A percentile compares a stretch with the other conserved stretches of the same genome.
Conservation (phyloP, 2,797 vertebrate species). For the Spheniscus humboldti region DNA sequence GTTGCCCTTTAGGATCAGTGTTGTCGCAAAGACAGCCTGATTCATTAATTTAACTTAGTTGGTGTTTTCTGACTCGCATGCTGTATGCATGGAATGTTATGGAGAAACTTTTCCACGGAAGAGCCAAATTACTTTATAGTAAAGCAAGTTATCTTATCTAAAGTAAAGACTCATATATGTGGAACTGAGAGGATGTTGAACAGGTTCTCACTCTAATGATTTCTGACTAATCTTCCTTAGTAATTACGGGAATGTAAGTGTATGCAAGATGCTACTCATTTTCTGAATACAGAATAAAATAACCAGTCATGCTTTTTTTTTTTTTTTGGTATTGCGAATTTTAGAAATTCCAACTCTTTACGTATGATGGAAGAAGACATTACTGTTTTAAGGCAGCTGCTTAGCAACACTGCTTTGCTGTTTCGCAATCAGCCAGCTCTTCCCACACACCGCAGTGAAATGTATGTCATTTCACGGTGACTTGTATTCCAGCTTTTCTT, state of each 20-base stretch:
- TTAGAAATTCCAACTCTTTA: not conserved
- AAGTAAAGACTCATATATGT: not conserved
- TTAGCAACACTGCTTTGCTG: slow-evolving; percentile 52
- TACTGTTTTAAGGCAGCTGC: slow-evolving; percentile 45
- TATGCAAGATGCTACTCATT: not conserved
- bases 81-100: not conserved
- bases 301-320: not conserved
- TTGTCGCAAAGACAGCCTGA: not conserved
- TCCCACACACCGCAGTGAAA: slow-evolving; percentile 41
- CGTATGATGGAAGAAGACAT: not conserved
- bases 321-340: not conserved
- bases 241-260: not conserved
- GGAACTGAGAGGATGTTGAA: not conserved
- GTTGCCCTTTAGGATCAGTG: not conserved
- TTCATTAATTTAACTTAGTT: not conserved
- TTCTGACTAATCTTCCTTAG: not conserved
- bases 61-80: not conserved
- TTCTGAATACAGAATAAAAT: not conserved
- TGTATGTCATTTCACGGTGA: slow-evolving; percentile 44
- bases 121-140: not conserved
- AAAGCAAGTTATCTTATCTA: not conserved
- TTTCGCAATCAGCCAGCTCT: slow-evolving; percentile 52
- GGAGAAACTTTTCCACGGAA: not conserved
- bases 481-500: slow-evolving; percentile 37
- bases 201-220: not conserved